phyloP scores from a whole-genome alignment of 2,797 vertebrate species.

The Poecile montanus region DNA sequence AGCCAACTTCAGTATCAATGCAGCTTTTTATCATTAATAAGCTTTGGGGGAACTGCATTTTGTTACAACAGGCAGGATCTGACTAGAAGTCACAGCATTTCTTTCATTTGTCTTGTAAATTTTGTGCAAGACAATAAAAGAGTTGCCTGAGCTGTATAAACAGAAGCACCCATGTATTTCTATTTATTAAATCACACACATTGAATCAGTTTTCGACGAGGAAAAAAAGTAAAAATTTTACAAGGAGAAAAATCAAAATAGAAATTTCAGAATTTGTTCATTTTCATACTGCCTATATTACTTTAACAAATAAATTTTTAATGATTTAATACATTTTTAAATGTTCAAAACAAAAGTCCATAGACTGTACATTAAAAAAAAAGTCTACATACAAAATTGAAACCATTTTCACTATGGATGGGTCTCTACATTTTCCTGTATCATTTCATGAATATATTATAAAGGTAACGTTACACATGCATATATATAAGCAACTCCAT shows the following conservation, averaged over 20 bases:
- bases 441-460: not conserved
- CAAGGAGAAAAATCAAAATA: not conserved
- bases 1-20: not conserved
- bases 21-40: not conserved
- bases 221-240: not conserved
- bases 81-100: not conserved
- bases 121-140: not conserved
- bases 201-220: not conserved
- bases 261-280: not conserved
- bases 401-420: not conserved
- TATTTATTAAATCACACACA: not conserved
- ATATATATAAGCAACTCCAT: not conserved
- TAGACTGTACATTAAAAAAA: not conserved
- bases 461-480: not conserved
- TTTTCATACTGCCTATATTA: not conserved
- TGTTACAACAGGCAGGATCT: not conserved
- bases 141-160: not conserved
- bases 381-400: not conserved
- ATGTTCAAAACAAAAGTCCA: not conserved
- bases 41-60: not conserved
- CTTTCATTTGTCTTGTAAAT: not conserved
- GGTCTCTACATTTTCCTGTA: not conserved
- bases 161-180: not conserved
- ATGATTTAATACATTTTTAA: not conserved
- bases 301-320: not conserved